These are phyloP conservation scores for Poecilia wingei DNA, from an alignment of 2,797 vertebrate genomes.

Conservation along the genomic window DNA sequence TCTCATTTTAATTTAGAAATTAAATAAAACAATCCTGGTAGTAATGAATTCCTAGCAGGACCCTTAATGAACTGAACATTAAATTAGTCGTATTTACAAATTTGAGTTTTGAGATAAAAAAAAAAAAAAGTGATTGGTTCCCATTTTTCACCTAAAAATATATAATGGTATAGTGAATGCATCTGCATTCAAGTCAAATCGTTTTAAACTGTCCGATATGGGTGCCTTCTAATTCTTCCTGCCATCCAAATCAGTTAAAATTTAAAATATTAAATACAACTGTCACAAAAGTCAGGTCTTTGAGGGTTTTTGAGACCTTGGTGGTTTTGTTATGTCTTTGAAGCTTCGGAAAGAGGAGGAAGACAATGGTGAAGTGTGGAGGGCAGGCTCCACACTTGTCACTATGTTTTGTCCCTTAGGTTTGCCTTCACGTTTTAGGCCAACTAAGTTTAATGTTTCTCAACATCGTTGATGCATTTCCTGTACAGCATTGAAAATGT, in stretches of 20 bases:
- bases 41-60: background rate
- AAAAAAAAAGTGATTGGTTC: background rate
- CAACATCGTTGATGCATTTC: background rate
- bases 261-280: constrained; percentile 34
- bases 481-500: background rate
- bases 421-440: constrained; percentile 48
- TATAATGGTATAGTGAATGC: background rate
- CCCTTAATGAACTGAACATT: background rate
- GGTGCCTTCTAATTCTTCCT: background rate
- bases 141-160: background rate
- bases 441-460: background rate
- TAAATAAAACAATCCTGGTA: background rate
- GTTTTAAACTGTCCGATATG: background rate
- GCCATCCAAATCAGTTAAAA: background rate
- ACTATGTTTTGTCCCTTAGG: constrained; percentile 33
- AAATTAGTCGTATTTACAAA: background rate
- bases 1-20: background rate
- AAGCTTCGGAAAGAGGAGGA: constrained; percentile 41
- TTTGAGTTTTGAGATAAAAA: background rate
- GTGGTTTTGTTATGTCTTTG: constrained; percentile 55
- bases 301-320: constrained; percentile 50
- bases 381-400: background rate
- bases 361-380: constrained; percentile 59
- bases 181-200: background rate
- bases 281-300: constrained; percentile 60